Conservation (phyloP, 2,113 vertebrate species). For the Lagopus leucura region DNA sequence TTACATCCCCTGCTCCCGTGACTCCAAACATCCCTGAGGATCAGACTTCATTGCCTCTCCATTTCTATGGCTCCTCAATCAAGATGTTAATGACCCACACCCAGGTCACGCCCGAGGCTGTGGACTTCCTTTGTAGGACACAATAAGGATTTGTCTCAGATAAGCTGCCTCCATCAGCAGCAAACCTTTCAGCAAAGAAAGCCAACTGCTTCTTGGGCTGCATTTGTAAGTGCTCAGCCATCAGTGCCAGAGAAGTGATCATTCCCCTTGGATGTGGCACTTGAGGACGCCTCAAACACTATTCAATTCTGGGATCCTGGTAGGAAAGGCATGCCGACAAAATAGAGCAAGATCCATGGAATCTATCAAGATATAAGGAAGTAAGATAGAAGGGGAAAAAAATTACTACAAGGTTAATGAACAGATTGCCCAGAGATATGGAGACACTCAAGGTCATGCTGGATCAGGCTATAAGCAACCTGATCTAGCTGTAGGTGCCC, state of each 20-base stretch:
- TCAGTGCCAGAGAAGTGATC: not conserved
- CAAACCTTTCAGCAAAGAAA: not conserved
- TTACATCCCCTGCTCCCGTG: not conserved
- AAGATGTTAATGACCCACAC: not conserved
- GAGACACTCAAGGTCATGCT: no score
- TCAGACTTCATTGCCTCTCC: not conserved
- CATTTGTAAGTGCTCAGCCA: not conserved
- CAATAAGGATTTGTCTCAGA: not conserved
- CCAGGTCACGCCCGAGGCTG: not conserved
- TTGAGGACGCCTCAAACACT: not conserved
- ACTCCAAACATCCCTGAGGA: not conserved
- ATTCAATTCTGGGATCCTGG: not conserved
- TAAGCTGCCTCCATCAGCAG: not conserved
- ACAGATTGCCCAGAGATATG: no score
- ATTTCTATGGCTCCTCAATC: not conserved
- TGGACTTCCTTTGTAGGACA: not conserved
- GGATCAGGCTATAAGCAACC: no score
- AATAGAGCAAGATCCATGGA: not conserved
- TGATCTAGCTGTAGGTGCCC: no score
- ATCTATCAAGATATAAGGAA: not conserved
- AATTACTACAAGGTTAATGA: no score
- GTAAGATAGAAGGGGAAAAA: no score
- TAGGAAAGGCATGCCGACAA: not conserved
- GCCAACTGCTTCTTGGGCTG: not conserved
- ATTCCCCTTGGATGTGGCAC: not conserved